Evolutionary conservation across 2,113 vertebrate species (phyloP).

Genomic region (Boulengeromyrus knoepffleri): DNA sequence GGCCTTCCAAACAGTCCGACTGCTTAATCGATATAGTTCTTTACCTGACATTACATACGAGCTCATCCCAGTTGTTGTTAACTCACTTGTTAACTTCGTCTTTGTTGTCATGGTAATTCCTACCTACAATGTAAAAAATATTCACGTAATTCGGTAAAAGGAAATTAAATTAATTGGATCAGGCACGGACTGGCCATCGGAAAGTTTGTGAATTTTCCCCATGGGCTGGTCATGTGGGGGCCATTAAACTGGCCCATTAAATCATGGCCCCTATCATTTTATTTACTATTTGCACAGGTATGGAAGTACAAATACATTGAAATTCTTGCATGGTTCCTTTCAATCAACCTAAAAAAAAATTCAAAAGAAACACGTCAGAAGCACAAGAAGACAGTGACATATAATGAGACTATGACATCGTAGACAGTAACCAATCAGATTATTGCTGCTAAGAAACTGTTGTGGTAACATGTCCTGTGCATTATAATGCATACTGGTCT

Average conservation of each 20-base stretch:
- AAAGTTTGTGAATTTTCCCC: background rate
- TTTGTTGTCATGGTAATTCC: background rate
- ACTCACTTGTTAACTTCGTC: background rate
- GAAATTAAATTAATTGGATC: background rate
- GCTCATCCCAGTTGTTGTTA: background rate
- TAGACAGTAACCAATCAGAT: background rate
- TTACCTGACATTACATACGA: no score
- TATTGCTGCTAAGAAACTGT: background rate
- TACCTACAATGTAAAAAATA: background rate
- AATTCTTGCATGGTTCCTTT: background rate
- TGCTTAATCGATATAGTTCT: background rate
- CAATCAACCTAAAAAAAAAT: background rate
- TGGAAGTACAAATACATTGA: background rate
- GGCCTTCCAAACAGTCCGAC: background rate
- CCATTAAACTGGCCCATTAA: no score
- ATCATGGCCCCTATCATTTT: background rate
- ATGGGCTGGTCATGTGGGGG: background rate
- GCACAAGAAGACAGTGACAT: background rate
- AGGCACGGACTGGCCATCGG: background rate
- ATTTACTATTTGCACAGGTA: background rate
- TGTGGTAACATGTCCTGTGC: background rate
- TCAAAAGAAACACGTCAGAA: background rate
- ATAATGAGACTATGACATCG: background rate
- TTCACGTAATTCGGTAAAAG: background rate
- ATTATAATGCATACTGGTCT: background rate